phyloP scores from a whole-genome alignment of 2,113 vertebrate species.

The Xenus cinereus region DNA sequence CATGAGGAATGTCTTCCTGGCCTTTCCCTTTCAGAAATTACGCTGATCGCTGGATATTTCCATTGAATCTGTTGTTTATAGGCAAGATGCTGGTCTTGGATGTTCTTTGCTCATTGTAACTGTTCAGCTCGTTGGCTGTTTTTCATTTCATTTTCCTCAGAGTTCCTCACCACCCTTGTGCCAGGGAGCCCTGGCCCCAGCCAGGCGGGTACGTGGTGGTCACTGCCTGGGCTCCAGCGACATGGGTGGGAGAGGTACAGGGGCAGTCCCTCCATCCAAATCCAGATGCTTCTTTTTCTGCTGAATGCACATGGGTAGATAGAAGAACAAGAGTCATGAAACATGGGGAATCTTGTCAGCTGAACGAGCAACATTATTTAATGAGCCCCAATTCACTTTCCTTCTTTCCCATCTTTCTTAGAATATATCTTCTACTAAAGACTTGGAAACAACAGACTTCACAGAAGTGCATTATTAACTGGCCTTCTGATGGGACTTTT shows the following conservation, averaged over 20 bases:
- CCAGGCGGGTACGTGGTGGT: not conserved
- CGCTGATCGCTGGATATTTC: rapidly evolving
- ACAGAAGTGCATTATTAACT: not conserved
- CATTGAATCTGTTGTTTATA: not conserved
- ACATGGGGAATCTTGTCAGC: not conserved
- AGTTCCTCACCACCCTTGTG: rapidly evolving
- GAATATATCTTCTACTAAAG: not conserved
- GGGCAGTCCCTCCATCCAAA: too few relatives aligned
- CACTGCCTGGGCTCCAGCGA: not conserved
- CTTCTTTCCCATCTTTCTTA: not conserved
- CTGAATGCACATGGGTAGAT: not conserved
- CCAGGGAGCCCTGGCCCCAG: not conserved
- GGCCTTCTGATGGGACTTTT: not conserved
- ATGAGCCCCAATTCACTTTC: not conserved
- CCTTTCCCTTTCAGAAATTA: not conserved
- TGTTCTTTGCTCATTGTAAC: rapidly evolving
- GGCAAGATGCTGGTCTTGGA: not conserved
- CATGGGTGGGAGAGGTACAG: rapidly evolving
- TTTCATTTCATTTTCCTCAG: not conserved
- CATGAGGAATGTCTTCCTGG: not conserved
- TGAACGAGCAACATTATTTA: not conserved
- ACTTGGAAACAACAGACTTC: not conserved
- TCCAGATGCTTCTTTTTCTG: not conserved
- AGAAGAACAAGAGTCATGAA: not conserved
- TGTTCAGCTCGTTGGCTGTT: not conserved